Conservation (phyloP, 2,113 vertebrate genomes). For the Nerophis lumbriciformis region DNA sequence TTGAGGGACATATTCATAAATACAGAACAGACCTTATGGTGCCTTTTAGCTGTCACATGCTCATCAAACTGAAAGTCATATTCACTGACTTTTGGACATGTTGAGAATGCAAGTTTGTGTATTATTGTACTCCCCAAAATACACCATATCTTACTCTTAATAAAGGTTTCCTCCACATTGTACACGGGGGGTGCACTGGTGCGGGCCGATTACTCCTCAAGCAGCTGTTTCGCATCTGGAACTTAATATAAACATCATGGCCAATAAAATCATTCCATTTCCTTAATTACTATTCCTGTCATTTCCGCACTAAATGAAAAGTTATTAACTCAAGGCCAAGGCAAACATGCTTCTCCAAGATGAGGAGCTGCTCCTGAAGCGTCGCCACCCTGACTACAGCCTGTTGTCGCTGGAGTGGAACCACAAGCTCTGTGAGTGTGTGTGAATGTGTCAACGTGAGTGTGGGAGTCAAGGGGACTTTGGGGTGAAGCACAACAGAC, state of each 20-base stretch:
- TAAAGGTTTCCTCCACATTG: conserved; percentile 46
- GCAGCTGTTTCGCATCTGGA: conserved; percentile 85
- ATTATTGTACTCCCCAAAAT: conserved; percentile 26
- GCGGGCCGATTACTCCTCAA: conserved; percentile 50
- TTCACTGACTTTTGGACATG: conserved; percentile 22
- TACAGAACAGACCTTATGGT: conserved; percentile 30
- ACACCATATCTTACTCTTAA: conserved; percentile 53
- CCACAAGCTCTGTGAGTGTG: conserved; percentile 49
- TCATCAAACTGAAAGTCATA: conserved; percentile 41
- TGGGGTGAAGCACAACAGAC: conserved; percentile 40
- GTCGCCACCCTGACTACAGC: conserved; percentile 57
- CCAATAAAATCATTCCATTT: conserved; percentile 81
- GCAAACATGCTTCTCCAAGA: conserved; percentile 65
- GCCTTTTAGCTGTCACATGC: conserved; percentile 25
- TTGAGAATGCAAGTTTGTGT: conserved; percentile 31
- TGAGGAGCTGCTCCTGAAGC: conserved; percentile 54
- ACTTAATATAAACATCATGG: conserved; percentile 77
- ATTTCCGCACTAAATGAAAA: conserved; percentile 78
- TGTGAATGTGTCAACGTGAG: conserved; percentile 19
- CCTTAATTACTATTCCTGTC: conserved; percentile 84
- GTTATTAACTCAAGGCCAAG: conserved; percentile 72
- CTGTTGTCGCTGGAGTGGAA: conserved; percentile 60
- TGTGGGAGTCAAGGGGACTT: conserved; percentile 15
- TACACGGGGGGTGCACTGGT: conserved; percentile 34
- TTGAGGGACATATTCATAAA: conserved; percentile 53